Evolutionary conservation across 2,797 vertebrate species (phyloP), one percentile per base, ranked within the genome.

Genomic region (Micrastur ruficollis): DNA sequence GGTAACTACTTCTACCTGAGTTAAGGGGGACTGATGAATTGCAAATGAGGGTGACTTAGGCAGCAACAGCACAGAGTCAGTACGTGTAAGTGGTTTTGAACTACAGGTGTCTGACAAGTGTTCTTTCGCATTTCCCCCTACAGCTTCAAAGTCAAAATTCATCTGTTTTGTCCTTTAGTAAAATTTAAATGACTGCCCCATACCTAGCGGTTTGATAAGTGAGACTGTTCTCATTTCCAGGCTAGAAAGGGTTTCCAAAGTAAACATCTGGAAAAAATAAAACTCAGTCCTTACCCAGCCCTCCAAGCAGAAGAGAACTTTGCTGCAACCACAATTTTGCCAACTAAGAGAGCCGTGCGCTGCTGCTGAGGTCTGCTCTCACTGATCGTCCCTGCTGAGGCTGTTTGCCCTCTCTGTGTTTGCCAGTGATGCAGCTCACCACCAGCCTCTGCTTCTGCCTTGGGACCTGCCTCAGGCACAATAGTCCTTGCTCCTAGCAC

Each of bases 71-170:
- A 89, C 83, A 92, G 6, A 91, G 63, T 2, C 65, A 23, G 52
- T 23, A 44, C 16, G 18, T 72, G 44, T 59, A 80, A 96, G 85
- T 86, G 68, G 63, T 49, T 97, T 95, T 91, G 78, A 97, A 67
- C 83, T 95, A 72, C 53, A 95, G 95, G 94, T 93, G 71, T 46
- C 75, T 86, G 88, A 82, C 81, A 91, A 94, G 76, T 42, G 65
- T 12, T 87, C 91, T 96, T 83, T 25, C 36, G 21, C 78, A 62
- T 95, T 95, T 95, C 32, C 21, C 27, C 26, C 59, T 86, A 63
- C 72, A 76, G 74, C 68, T 97, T 96, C 93, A 58, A 87, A 95
- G 71, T 59, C 72, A 95, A 92, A 97, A 96, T 81, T 49, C 53
- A 86, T 70, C 73, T 55, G 7, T 92, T 93, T 79, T n/a, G 7